Evolutionary conservation across 1,140 invertebrate genomes (phyloP), one percentile per base, ranked within the genome.

Genomic region (Drosophila varians): DNA sequence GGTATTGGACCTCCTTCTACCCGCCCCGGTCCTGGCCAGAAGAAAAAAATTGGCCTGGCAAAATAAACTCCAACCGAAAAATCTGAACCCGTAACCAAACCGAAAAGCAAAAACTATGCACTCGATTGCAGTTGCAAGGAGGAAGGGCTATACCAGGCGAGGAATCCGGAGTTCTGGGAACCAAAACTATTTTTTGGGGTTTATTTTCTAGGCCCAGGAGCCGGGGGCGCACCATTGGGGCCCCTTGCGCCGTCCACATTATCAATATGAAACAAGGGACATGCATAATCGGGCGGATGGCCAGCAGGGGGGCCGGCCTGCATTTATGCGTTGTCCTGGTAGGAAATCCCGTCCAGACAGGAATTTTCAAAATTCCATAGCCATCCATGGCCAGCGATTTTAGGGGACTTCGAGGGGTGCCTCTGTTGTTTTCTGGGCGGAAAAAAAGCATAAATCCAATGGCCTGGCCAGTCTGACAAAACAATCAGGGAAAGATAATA

Each of bases 301-400:
- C 45, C 53, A 31, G 72, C 77, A 75, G 31, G 65, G 66, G 53
- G 8, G 12, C 3, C 21, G 6, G 8, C n/a, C 62, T 82, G 77
- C 77, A 82, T 80, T 76, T 80, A 80, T 80, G 77, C 73, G 61
- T 75, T 72, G 57, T 48, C 19, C 45, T 61, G 43, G 36, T 75
- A 80, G 77, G 77, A 82, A 82, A 82, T 82, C 77, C 77, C 77
- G 77, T 82, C 77, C 77, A 82, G 77, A 82, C 77, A 82, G 77
- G 77, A 80, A 82, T 82, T 82, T 68, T 46, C 55, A 58, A 31
- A 82, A 77, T 73, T 42, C 62, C 72, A 80, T 58, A 43, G 46
- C 42, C 11, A 18, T 38, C 21, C 21, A 21, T 21, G 4, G 14
- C 5, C n/a, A 16, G 36, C 38, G 38, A 16, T 42, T 9, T 48